Evolutionary conservation across 2,113 vertebrate genomes (phyloP).

Genomic region (Camelus dromedarius): DNA sequence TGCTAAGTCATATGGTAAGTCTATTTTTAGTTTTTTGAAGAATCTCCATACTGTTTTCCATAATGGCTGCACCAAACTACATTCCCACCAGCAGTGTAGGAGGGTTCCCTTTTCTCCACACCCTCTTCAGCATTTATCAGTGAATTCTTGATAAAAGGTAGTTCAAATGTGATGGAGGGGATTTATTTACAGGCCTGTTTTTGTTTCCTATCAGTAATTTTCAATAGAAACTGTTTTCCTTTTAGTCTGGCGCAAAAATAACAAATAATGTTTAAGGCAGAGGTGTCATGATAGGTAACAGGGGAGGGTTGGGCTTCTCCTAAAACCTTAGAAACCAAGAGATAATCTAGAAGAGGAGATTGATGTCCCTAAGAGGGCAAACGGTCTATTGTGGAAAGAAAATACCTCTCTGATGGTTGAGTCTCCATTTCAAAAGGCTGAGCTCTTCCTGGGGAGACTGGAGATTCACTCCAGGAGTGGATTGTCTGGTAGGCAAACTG

Average conservation of each 20-base stretch:
- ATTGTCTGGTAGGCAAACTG: neutral
- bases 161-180: neutral
- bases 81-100: too few relatives aligned
- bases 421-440: neutral
- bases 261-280: constrained; percentile 3
- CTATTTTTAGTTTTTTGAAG: too few relatives aligned
- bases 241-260: constrained; percentile 47
- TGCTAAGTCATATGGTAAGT: too few relatives aligned
- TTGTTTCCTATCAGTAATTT: neutral
- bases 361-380: neutral
- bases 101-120: too few relatives aligned
- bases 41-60: too few relatives aligned
- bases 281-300: neutral
- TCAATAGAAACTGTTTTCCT: constrained; percentile 2
- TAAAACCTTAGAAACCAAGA: constrained; percentile 1
- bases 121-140: too few relatives aligned
- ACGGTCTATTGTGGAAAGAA: constrained; percentile 19
- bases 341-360: neutral
- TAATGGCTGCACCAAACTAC: too few relatives aligned
- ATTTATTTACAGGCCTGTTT: constrained; percentile 7
- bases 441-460: neutral
- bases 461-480: neutral
- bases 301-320: neutral
- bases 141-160: neutral
- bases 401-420: neutral